Percentiles rank a stretch among this genome's conserved stretches.
phyloP scores from a whole-genome alignment of 2,113 vertebrate genomes.

The Trachemys scripta region DNA sequence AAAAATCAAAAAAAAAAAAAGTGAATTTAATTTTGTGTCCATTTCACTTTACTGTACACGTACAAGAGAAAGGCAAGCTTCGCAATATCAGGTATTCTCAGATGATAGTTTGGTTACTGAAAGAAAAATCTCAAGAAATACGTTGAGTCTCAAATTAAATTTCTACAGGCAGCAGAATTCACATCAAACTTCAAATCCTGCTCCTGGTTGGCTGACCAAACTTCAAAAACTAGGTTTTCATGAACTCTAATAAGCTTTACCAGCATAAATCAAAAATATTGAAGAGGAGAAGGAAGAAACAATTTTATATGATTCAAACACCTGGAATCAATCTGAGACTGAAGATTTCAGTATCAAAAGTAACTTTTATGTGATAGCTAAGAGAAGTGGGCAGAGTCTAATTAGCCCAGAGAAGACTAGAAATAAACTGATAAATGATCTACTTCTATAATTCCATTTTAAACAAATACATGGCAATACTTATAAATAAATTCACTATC shows the following conservation, averaged over 20 bases:
- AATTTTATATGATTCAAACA: background rate
- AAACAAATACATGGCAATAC: background rate
- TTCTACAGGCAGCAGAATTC: background rate
- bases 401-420: background rate
- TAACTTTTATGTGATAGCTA: background rate
- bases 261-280: background rate
- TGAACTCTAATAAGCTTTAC: background rate
- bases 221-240: background rate
- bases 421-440: background rate
- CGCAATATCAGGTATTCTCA: background rate
- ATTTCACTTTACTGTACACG: background rate
- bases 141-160: conserved; percentile 19
- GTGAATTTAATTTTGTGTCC: background rate
- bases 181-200: background rate
- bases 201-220: background rate
- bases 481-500: conserved; percentile 1
- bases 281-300: background rate
- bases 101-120: background rate
- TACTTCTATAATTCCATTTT: background rate
- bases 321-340: background rate
- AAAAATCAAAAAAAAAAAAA: background rate
- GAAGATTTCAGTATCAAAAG: background rate
- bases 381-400: background rate
- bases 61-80: background rate
- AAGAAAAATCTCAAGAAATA: background rate